A percentile compares a stretch with the other conserved stretches of the same genome.
These are phyloP conservation scores for Conus ventricosus DNA, from an alignment of 1,140 invertebrate species.

Conservation along the genomic window DNA sequence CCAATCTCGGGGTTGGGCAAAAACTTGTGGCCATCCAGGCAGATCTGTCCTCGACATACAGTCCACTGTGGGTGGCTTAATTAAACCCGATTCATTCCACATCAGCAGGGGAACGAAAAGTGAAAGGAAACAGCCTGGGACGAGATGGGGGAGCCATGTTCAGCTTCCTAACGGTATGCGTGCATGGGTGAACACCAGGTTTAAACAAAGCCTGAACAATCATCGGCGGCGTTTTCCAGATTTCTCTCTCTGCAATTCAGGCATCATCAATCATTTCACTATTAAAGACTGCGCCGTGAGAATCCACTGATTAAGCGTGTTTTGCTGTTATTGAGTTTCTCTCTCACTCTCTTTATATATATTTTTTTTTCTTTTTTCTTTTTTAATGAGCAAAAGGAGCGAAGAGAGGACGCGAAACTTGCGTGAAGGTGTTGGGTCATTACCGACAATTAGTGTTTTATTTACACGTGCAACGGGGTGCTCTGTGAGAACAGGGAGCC, in stretches of 20 bases:
- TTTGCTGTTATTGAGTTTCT: no score
- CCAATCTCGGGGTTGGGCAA: not conserved
- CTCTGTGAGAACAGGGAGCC: not conserved
- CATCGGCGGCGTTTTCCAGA: not conserved
- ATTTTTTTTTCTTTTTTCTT: not conserved
- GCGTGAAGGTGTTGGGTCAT: not conserved
- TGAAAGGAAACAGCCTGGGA: not conserved
- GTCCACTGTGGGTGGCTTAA: constrained; percentile 9
- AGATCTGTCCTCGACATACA: no score
- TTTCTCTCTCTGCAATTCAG: not conserved
- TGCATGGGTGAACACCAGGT: not conserved
- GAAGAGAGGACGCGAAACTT: not conserved
- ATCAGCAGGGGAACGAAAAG: not conserved
- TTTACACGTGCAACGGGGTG: not conserved
- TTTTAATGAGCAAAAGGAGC: not conserved
- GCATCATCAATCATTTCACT: not conserved
- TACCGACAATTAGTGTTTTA: not conserved
- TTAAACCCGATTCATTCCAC: constrained; percentile 15
- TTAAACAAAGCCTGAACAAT: not conserved
- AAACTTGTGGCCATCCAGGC: not conserved
- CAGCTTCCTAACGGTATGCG: not conserved
- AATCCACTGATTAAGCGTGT: constrained; percentile 2
- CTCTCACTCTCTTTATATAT: no score
- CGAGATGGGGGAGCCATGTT: constrained; percentile 3
- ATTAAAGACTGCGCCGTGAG: not conserved